Conservation (phyloP, 1,140 invertebrate genomes). For the Heliconius eleuchia region DNA sequence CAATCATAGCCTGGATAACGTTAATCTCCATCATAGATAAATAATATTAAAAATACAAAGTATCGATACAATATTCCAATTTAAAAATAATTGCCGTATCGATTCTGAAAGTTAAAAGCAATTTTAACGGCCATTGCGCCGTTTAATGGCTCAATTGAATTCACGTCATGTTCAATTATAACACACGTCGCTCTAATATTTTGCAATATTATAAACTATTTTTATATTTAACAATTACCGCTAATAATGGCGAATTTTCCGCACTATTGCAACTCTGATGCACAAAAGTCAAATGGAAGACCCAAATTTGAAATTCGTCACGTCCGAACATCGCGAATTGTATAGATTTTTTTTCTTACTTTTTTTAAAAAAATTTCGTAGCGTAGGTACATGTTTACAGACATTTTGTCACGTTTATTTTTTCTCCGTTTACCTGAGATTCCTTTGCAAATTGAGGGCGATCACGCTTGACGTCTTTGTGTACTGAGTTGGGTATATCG, state of each 20-base stretch:
- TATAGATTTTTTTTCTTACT: slow-evolving; percentile 32
- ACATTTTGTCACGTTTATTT: slow-evolving; percentile 79
- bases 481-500: slow-evolving; percentile 64
- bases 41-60: slow-evolving; percentile 13
- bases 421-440: slow-evolving; percentile 64
- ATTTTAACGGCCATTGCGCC: slow-evolving; percentile 51
- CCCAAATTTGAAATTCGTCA: slow-evolving; percentile 66
- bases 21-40: slow-evolving; percentile 14
- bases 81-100: slow-evolving; percentile 40
- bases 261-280: slow-evolving; percentile 60
- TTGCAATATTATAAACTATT: slow-evolving; percentile 55
- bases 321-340: slow-evolving; percentile 55
- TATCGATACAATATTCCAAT: slow-evolving; percentile 16
- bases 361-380: slow-evolving; percentile 44
- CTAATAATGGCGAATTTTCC: slow-evolving; percentile 58
- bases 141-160: slow-evolving; percentile 51
- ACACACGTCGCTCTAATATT: slow-evolving; percentile 51
- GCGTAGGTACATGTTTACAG: slow-evolving; percentile 75
- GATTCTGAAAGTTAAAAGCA: slow-evolving; percentile 34
- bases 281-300: slow-evolving; percentile 68
- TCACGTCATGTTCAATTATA: slow-evolving; percentile 56
- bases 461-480: slow-evolving; percentile 53
- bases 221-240: slow-evolving; percentile 46
- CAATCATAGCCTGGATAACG: slow-evolving; percentile 10
- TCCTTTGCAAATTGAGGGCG: slow-evolving; percentile 66